Conservation (phyloP, 2,113 vertebrate species). For the Caracal caracal region DNA sequence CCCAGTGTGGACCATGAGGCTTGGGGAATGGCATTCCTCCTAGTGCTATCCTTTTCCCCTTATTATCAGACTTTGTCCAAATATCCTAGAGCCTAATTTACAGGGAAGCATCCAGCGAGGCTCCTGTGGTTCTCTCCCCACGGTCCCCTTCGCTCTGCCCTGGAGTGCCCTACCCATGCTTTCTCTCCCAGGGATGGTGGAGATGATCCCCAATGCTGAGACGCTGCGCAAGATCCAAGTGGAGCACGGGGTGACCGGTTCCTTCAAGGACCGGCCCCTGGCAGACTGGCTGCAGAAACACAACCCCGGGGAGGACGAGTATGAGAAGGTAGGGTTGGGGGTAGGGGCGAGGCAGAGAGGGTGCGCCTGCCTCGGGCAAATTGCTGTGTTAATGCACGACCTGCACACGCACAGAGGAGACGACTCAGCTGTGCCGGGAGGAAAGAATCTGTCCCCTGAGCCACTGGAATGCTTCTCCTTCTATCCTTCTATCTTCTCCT, state of each 20-base stretch:
- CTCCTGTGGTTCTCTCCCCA: not conserved
- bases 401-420: rapidly evolving
- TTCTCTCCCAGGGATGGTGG: slow-evolving; percentile 93
- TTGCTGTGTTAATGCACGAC: not conserved
- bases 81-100: not conserved
- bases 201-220: slow-evolving; percentile 98
- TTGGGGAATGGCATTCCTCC: rapidly evolving
- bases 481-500: not conserved
- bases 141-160: not conserved
- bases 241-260: slow-evolving; percentile 97
- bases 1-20: rapidly evolving
- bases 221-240: slow-evolving; percentile 98
- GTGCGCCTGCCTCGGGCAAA: rapidly evolving
- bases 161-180: not conserved
- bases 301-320: slow-evolving; percentile 95
- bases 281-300: slow-evolving; percentile 98
- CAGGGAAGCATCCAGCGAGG: not conserved
- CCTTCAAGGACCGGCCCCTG: slow-evolving; percentile 96
- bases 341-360: not conserved
- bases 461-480: not conserved
- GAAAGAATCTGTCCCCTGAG: not conserved
- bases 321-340: slow-evolving; percentile 91
- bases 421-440: not conserved
- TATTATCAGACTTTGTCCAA: not conserved
- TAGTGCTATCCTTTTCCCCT: not conserved